Percentiles rank a stretch among this genome's conserved stretches.
phyloP scores from a whole-genome alignment of 2,797 vertebrate species.

The Heteromormyrus szaboi region DNA sequence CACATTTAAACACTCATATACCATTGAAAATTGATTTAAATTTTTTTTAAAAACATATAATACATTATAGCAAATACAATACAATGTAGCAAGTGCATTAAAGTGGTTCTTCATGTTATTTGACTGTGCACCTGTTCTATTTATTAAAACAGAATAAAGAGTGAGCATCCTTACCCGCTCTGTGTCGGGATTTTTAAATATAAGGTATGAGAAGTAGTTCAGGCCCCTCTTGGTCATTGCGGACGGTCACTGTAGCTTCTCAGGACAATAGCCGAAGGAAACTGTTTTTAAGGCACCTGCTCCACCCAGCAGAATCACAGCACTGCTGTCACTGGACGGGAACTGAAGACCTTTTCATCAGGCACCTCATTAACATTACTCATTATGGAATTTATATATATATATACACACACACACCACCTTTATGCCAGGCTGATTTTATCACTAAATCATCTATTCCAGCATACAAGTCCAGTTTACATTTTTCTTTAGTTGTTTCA shows the following conservation, averaged over 20 bases:
- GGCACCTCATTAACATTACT: not conserved
- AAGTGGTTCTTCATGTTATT: not conserved
- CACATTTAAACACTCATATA: not conserved
- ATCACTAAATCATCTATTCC: not conserved
- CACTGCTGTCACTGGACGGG: not conserved
- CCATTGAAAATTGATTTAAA: not conserved
- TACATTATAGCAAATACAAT: not conserved
- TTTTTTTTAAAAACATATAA: not conserved
- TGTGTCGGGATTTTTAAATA: conserved; percentile 25
- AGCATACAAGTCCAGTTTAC: not conserved
- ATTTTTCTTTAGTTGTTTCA: not conserved
- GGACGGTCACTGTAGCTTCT: not conserved
- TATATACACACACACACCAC: too few species aligned
- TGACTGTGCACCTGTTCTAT: not conserved
- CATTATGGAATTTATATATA: not conserved
- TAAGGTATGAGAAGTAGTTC: conserved; percentile 25
- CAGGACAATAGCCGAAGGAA: too few species aligned
- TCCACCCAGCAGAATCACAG: not conserved
- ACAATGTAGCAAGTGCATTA: not conserved
- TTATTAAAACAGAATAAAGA: not conserved
- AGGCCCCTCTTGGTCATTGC: conserved; percentile 41
- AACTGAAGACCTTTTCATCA: not conserved
- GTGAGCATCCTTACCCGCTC: conserved; percentile 29
- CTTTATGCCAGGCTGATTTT: not conserved
- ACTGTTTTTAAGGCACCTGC: conserved; percentile 2